A percentile compares a stretch with the other conserved stretches of the same genome.
phyloP scores from a whole-genome alignment of 2,888 invertebrate genomes.

The Eupithecia tripunctaria region DNA sequence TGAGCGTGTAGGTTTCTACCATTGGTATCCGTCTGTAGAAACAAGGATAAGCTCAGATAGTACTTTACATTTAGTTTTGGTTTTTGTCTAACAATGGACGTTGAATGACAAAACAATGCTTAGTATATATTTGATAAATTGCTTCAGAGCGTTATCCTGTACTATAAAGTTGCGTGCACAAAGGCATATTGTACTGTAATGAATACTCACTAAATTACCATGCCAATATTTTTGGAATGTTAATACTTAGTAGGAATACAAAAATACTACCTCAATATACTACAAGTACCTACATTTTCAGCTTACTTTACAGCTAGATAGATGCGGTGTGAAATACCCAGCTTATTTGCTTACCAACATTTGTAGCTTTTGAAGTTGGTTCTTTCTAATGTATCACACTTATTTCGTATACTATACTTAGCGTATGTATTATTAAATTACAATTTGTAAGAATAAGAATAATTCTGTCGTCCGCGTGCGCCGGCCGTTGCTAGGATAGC shows the following conservation, averaged over 20 bases:
- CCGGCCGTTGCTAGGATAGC: constrained; percentile 96
- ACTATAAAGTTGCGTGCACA: not conserved
- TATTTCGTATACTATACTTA: constrained; percentile 93
- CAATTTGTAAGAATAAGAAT: constrained; percentile 97
- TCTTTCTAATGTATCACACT: not conserved
- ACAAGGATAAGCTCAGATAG: not conserved
- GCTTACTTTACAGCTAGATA: not conserved
- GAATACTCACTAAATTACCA: not conserved
- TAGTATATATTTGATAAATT: not conserved
- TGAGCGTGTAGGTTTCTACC: constrained; percentile 93
- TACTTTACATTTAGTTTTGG: not conserved
- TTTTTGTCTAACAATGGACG: not conserved
- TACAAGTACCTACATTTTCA: not conserved
- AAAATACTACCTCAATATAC: not conserved
- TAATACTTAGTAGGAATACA: not conserved
- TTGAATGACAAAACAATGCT: not conserved
- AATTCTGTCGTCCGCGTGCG: constrained; percentile 96
- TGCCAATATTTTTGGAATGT: not conserved
- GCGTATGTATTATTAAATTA: constrained; percentile 98
- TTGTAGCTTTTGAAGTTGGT: not conserved
- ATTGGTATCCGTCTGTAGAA: constrained; percentile 88
- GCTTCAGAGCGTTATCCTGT: not conserved
- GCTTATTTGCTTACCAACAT: not conserved
- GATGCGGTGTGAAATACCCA: not conserved
- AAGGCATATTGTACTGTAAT: not conserved